Evolutionary conservation across 2,797 vertebrate species (phyloP), one percentile per base, ranked within the genome.

Genomic region (Tragelaphus eurycerus): DNA sequence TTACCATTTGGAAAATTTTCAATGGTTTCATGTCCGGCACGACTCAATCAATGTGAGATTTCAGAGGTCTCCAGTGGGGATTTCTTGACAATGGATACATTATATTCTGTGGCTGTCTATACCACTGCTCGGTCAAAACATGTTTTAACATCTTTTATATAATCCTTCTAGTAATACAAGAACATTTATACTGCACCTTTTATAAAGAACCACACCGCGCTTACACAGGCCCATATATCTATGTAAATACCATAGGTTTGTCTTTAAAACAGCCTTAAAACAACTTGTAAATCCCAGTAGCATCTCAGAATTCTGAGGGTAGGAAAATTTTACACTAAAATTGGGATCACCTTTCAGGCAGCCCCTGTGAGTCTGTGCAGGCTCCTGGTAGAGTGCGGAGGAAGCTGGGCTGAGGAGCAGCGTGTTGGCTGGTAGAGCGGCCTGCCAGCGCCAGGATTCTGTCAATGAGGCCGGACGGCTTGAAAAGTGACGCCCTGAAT

Each of bases 1-100:
- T 99, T 98, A 98, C 98, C 98, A 98, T 98, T 99, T 99, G 98
- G 98, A 99, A 98, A 96, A 91, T 97, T 98, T 98, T 99, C 98
- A 99, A 50, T 98, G 97, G 96, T 98, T 98, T 98, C 95, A 95
- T 98, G 97, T 97, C 96, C 98, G 98, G 97, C 17, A 57, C 60
- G 11, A 98, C 98, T 99, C 98, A 98, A 98, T 99, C 98, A 98
- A 97, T 98, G 98, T 98, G 98, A 98, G 98, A 98, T 98, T 99
- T 98, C 98, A 97, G 93, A 0, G 59, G 90, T 87, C 97, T 98
- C 98, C 95, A 1, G 93, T 98, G 98, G 98, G 98, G 98, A 98
- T 99, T 94, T 98, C 96, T 98, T 99, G 98, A 99, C 98, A 99
- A 99, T 98, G 98, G 98, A 92, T 95, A 96, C 97, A 97, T 99